Base-by-base conservation (phyloP, 1,140 invertebrate species). In the Sarcophaga peregrina region DNA sequence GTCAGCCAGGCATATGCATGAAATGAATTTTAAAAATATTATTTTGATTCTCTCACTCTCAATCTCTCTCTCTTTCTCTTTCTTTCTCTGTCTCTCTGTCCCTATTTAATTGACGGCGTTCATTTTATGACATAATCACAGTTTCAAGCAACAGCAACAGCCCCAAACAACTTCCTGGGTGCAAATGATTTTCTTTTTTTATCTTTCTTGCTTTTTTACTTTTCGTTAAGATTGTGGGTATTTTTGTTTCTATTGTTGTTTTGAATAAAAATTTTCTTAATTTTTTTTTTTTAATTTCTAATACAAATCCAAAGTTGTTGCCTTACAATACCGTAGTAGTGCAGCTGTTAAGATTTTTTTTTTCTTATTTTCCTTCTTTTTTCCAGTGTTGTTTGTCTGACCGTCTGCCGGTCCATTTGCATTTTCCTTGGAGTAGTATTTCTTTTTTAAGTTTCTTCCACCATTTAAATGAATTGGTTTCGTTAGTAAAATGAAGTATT, bases 61-160 rank as follows among this genome's bases (percentile, higher is more conserved):
- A 2, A 37, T 37, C 25, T 37, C 25, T 1, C 25, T 37, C 25
- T 37, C 25, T 37, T 17, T 46, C 50, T 78, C 50, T 48, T n/a
- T 37, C 25, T 1, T 4, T 37, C 25, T 37, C 25, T 37, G 47
- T 46, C 50, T 78, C 50, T 48, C 25, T 37, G 25, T n/a, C 75
- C 25, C 75, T 78, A 68, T 78, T 78, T 78, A 78, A 78, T 78
- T 78, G 75, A 52, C n/a, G 47, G 17, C 75, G 47, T 47, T 78
- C 75, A 50, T 78, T 78, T 78, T 78, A 78, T 78, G 75, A 78
- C 75, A 78, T 78, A 78, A 78, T 78, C 75, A 78, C 48, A 8
- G 17, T 68, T 68, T 17, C 62, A 68, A 68, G 62, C 62, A 68
- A 20, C 15, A 58, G 20, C 62, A 68, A 37, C 20, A 20, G 54